A percentile compares a stretch with the other conserved stretches of the same genome.
phyloP scores from a whole-genome alignment of 1,140 invertebrate species.

The Andrena cerasifolii region DNA sequence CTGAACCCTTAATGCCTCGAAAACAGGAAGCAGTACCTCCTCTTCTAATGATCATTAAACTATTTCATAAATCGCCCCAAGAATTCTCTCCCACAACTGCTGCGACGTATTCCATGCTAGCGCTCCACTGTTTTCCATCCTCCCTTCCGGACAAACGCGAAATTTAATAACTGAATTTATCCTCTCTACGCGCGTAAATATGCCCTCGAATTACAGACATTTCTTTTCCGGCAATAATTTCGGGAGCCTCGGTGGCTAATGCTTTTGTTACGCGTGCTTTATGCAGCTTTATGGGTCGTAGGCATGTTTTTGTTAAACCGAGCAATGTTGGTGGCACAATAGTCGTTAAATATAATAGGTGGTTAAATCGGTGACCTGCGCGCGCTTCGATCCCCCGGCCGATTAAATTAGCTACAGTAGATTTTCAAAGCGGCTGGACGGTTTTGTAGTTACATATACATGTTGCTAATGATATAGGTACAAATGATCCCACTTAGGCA shows the following conservation, averaged over 20 bases:
- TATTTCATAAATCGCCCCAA: no score
- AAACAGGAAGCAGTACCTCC: no score
- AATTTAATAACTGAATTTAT: background rate
- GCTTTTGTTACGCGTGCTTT: background rate
- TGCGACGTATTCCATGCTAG: background rate
- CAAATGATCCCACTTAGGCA: constrained; percentile 29
- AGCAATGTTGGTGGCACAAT: background rate
- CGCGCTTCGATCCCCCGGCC: background rate
- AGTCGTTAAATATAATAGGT: constrained; percentile 12
- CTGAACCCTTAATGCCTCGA: no score
- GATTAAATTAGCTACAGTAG: constrained; percentile 37
- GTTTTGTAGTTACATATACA: background rate
- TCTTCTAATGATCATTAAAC: no score
- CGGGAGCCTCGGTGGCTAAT: background rate
- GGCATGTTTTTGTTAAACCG: background rate
- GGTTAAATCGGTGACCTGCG: constrained; percentile 17
- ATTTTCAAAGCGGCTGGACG: constrained; percentile 17
- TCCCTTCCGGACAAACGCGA: background rate
- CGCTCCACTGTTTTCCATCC: background rate
- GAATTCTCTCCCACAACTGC: no score
- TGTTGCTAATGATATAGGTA: constrained; percentile 5
- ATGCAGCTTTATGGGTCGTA: background rate
- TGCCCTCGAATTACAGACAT: background rate
- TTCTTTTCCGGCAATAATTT: background rate
- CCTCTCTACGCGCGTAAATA: background rate